These are phyloP conservation scores for Thomomys bottae DNA, from an alignment of 2,113 vertebrate genomes.

Conservation along the genomic window DNA sequence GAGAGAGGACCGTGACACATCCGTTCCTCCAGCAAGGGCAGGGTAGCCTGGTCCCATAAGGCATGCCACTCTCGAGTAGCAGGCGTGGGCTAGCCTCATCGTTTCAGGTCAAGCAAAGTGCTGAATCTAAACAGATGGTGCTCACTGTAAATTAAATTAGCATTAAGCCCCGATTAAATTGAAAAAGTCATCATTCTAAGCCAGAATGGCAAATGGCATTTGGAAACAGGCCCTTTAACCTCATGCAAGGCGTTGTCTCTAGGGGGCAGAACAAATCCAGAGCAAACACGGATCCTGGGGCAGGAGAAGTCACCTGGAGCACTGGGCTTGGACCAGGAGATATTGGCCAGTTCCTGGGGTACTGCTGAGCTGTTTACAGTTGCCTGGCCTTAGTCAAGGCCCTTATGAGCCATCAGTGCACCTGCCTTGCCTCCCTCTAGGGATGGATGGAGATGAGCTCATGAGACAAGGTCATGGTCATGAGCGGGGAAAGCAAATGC, in stretches of 20 bases:
- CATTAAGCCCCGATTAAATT: constrained; percentile 66
- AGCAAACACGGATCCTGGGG: not conserved
- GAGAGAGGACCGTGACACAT: too few relatives aligned
- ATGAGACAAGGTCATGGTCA: not conserved
- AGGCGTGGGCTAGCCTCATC: not conserved
- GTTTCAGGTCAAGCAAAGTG: constrained; percentile 23
- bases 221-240: constrained; percentile 35
- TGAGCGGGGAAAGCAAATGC: too few relatives aligned
- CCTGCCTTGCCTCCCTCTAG: not conserved
- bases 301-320: not conserved
- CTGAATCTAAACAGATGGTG: constrained; percentile 50
- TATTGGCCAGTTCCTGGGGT: not conserved
- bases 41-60: fast-evolving
- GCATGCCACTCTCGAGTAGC: not conserved
- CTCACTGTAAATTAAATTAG: constrained; percentile 46
- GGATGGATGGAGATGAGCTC: too few relatives aligned
- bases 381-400: not conserved
- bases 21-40: not conserved
- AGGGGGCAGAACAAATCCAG: not conserved
- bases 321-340: not conserved
- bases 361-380: fast-evolving
- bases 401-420: not conserved
- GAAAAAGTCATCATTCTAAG: constrained; percentile 45
- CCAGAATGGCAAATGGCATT: not conserved
- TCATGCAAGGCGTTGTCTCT: not conserved